phyloP scores from a whole-genome alignment of 2,113 vertebrate genomes.

The Pangasianodon hypophthalmus region DNA sequence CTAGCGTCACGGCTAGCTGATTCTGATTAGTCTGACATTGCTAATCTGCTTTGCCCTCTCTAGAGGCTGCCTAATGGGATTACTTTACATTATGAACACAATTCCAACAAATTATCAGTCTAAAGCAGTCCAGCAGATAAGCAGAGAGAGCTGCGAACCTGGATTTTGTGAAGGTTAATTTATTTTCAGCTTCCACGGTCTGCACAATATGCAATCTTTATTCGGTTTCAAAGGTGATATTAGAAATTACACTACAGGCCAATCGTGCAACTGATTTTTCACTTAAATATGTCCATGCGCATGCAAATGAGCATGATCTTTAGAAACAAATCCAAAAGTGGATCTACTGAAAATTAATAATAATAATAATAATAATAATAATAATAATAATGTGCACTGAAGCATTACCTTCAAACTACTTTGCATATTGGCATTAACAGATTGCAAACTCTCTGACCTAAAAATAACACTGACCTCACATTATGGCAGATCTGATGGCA shows the following conservation, averaged over 20 bases:
- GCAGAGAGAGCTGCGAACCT: slow-evolving; percentile 3
- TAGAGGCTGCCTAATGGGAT: slow-evolving; percentile 35
- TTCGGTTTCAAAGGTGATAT: background rate
- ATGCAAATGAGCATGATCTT: background rate
- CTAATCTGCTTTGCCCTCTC: slow-evolving; percentile 44
- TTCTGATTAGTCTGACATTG: slow-evolving; percentile 39
- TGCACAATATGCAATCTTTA: background rate
- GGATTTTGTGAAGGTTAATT: slow-evolving; percentile 16
- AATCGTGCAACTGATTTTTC: background rate
- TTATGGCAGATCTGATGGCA: slow-evolving; percentile 13
- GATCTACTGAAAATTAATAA: background rate
- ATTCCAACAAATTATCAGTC: slow-evolving; percentile 41
- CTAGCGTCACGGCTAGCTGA: slow-evolving; percentile 22
- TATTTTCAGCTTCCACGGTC: background rate
- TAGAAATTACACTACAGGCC: background rate
- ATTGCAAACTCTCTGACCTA: slow-evolving; percentile 19
- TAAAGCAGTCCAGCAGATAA: slow-evolving; percentile 8
- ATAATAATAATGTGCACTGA: background rate
- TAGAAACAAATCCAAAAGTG: background rate
- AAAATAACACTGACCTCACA: slow-evolving; percentile 41
- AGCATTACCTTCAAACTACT: slow-evolving; percentile 1
- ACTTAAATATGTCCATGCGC: background rate
- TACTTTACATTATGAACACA: slow-evolving; percentile 34
- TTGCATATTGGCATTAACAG: slow-evolving; percentile 22
- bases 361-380: too few relatives aligned